Percentiles rank a stretch among this genome's conserved stretches.
These are phyloP conservation scores for Indri indri DNA, from an alignment of 2,113 vertebrate genomes.

Conservation along the genomic window DNA sequence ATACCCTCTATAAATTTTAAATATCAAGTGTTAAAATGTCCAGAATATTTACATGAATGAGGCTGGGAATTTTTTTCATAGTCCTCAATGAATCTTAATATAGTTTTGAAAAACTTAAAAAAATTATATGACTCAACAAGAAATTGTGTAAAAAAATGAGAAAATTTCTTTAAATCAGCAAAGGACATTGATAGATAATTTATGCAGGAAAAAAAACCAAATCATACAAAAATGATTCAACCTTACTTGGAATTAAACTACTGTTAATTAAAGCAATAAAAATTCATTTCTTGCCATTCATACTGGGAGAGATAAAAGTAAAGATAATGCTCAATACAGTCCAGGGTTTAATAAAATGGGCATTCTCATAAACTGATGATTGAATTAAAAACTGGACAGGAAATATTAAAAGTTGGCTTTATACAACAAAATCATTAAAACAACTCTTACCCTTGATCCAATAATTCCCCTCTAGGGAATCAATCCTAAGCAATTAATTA, in stretches of 20 bases:
- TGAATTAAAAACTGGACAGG: not conserved
- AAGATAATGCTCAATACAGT: not conserved
- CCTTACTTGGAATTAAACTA: slow-evolving; percentile 4
- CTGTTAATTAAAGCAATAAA: not conserved
- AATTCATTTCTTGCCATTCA: not conserved
- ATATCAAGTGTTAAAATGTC: not conserved
- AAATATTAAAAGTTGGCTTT: not conserved
- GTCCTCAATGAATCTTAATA: not conserved
- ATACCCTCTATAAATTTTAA: not conserved
- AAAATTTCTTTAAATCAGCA: not conserved
- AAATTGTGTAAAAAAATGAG: not conserved
- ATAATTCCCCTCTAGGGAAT: not conserved
- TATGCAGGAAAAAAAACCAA: not conserved
- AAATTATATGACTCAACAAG: not conserved
- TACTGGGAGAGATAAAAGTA: not conserved
- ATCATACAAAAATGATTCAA: slow-evolving; percentile 8
- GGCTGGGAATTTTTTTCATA: not conserved
- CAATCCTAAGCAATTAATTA: not conserved
- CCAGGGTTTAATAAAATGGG: not conserved
- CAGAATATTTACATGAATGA: slow-evolving; percentile 12
- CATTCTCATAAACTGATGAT: not conserved
- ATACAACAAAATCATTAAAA: not conserved
- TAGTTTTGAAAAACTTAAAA: not conserved
- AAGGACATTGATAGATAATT: not conserved
- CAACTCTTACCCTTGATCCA: not conserved